Evolutionary conservation across 1,140 invertebrate species (phyloP).

Genomic region (Hypothenemus hampei): DNA sequence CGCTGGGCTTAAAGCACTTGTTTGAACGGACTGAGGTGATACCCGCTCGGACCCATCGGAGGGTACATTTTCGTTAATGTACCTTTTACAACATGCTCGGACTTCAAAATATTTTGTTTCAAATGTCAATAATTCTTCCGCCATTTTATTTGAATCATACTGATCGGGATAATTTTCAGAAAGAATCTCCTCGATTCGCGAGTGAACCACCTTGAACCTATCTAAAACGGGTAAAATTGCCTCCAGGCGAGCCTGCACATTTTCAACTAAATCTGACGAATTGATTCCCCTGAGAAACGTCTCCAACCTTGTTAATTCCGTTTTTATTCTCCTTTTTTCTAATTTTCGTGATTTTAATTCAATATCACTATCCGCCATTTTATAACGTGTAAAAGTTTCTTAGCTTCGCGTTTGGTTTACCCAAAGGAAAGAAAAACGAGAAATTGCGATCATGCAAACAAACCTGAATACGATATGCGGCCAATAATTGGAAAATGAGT

Average conservation of each 20-base stretch:
- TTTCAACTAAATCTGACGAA: background rate
- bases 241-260: background rate
- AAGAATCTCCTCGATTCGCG: slow-evolving; percentile 18
- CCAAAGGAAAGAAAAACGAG: no score
- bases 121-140: slow-evolving; percentile 3
- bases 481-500: no score
- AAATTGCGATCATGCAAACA: no score
- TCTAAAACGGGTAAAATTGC: background rate
- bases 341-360: slow-evolving; percentile 1
- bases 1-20: no score
- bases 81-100: no score
- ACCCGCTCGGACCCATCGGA: no score
- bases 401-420: no score
- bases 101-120: slow-evolving; percentile 10
- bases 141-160: slow-evolving; percentile 2
- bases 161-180: background rate
- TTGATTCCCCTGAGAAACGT: background rate
- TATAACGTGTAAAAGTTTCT: no score
- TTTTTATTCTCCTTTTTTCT: background rate
- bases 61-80: no score
- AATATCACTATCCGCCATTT: no score
- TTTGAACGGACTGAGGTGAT: no score
- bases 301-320: background rate
- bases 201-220: slow-evolving; percentile 3
- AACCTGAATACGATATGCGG: no score